phyloP scores from a whole-genome alignment of 2,888 invertebrate genomes.

The Cylindroiulus punctatus region DNA sequence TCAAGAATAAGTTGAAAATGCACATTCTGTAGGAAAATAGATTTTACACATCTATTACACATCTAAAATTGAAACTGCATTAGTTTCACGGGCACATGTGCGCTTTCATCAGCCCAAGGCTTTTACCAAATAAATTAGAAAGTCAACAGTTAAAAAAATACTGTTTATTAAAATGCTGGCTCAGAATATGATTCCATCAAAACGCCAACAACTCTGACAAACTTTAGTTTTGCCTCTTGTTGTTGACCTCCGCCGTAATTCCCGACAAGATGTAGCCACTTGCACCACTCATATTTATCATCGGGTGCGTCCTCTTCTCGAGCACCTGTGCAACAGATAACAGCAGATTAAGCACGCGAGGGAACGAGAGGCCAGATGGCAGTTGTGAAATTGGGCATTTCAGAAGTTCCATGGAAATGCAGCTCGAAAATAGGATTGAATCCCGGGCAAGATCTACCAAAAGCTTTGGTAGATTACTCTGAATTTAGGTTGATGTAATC shows the following conservation, averaged over 20 bases:
- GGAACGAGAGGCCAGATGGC: not conserved
- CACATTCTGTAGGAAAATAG: too few relatives aligned
- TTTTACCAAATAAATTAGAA: not conserved
- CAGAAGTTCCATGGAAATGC: not conserved
- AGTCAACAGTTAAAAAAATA: not conserved
- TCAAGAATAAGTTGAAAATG: too few relatives aligned
- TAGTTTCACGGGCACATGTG: too few relatives aligned
- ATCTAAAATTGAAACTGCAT: too few relatives aligned
- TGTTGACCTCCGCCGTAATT: slow-evolving; percentile 63
- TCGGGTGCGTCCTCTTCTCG: slow-evolving; percentile 91
- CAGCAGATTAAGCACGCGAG: not conserved
- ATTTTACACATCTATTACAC: too few relatives aligned
- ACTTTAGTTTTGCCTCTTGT: not conserved
- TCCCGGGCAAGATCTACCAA: too few relatives aligned
- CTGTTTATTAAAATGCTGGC: not conserved
- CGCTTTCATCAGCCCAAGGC: too few relatives aligned
- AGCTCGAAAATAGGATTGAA: too few relatives aligned
- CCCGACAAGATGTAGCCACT: slow-evolving; percentile 91
- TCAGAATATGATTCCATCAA: not conserved
- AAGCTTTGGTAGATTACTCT: too few relatives aligned
- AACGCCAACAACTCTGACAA: not conserved
- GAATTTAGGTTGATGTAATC: too few relatives aligned
- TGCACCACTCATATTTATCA: slow-evolving; percentile 86
- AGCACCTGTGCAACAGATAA: slow-evolving; percentile 69
- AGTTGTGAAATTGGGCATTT: not conserved